Evolutionary conservation across 1,140 invertebrate genomes (phyloP), one percentile per base, ranked within the genome.

Genomic region (Heliconius hewitsoni): DNA sequence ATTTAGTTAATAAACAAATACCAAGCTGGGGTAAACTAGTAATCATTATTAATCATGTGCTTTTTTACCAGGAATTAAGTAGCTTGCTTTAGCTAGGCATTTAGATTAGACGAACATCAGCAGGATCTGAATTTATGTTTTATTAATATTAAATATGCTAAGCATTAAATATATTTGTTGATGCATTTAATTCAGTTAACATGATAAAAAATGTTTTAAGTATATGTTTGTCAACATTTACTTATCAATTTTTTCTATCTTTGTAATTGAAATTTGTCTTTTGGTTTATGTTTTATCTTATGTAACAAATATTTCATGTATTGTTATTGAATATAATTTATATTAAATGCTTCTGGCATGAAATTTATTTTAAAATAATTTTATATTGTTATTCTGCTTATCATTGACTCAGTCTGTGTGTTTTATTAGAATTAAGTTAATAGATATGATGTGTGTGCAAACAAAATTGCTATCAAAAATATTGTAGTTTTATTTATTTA

Each of bases 1-100:
- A 73, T 18, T 79, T 66, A 52, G 73, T 30, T 52, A 23, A 16
- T 37, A 72, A 57, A 60, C 70, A 71, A 77, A 23, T 52, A 37
- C 27, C 46, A 42, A 42, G 19, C 30, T 76, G 55, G 50, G 13
- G 39, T 30, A 70, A 57, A 50, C 27, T 46, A 71, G 8, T 77
- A 71, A 72, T 52, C 27, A 55, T n/a, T 77, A 27, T 52, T n/a
- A 6, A 71, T 66, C 6, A 52, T 76, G 74, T 82, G 81, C 81
- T 80, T 78, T 82, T 76, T 77, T 78, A 78, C 78, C 73, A 46
- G 78, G 55, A 80, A 66, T 71, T 52, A 30, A 57, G 46, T 76
- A 71, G 75, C 42, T 70, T 27, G 37, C 74, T 72, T 77, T 77
- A 42, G 60, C 60, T 46, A 73, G 72, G 16, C 42, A 66, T 50